phyloP scores from a whole-genome alignment of 2,888 invertebrate species.

The Laspeyria flexula region DNA sequence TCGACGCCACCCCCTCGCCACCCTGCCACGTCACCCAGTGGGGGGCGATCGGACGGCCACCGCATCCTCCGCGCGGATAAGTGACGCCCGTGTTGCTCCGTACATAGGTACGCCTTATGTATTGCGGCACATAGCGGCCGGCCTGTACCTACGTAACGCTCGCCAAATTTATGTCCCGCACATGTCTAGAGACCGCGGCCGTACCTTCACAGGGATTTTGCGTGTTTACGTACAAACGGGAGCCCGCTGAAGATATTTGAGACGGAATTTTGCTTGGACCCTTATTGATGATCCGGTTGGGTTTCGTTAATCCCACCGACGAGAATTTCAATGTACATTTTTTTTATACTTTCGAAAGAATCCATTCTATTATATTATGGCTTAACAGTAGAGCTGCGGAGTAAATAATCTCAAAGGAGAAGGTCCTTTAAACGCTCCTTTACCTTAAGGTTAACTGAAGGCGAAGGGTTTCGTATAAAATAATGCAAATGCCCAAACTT shows the following conservation, averaged over 20 bases:
- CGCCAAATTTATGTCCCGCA: slow-evolving; percentile 86
- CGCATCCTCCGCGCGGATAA: slow-evolving; percentile 86
- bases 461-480: slow-evolving; percentile 55
- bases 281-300: slow-evolving; percentile 77
- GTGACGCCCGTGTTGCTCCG: slow-evolving; percentile 85
- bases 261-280: slow-evolving; percentile 77
- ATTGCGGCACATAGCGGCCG: slow-evolving; percentile 78
- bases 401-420: slow-evolving; percentile 23
- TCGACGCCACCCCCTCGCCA: slow-evolving; percentile 38
- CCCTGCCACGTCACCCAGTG: slow-evolving; percentile 43
- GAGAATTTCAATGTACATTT: slow-evolving; percentile 32
- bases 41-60: slow-evolving; percentile 82
- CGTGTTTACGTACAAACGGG: slow-evolving; percentile 82
- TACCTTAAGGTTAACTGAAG: slow-evolving; percentile 49
- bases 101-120: slow-evolving; percentile 81
- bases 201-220: slow-evolving; percentile 85
- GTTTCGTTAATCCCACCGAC: slow-evolving; percentile 56
- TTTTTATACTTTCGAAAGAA: slow-evolving; percentile 20
- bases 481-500: slow-evolving; percentile 57
- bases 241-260: slow-evolving; percentile 76
- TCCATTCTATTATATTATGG: slow-evolving; percentile 13
- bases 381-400: slow-evolving; percentile 1
- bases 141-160: slow-evolving; percentile 83
- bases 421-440: slow-evolving; percentile 16
- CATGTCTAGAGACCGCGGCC: slow-evolving; percentile 85